These are phyloP conservation scores for Calliopsis andreniformis DNA, from an alignment of 1,140 invertebrate genomes.

Conservation along the genomic window DNA sequence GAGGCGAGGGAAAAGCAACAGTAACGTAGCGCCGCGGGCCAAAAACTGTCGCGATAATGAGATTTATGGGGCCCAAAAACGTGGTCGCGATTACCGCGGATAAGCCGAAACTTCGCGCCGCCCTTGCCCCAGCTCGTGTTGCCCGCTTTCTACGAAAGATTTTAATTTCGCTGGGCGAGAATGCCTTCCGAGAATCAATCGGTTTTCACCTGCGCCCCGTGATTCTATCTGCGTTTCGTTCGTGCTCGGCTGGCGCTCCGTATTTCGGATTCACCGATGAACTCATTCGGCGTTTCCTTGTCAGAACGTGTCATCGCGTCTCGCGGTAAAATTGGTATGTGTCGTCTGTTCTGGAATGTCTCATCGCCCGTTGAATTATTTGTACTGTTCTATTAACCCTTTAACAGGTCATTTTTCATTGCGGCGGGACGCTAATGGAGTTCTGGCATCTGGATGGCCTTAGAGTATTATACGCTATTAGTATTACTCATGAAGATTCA, in stretches of 20 bases:
- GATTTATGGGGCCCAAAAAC: slow-evolving; percentile 66
- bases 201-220: slow-evolving; percentile 2
- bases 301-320: too few relatives aligned
- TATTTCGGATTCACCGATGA: background rate
- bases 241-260: slow-evolving; percentile 3
- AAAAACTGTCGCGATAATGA: slow-evolving; percentile 64
- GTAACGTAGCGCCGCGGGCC: slow-evolving; percentile 50
- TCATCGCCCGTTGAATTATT: too few relatives aligned
- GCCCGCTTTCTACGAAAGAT: slow-evolving; percentile 40
- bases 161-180: slow-evolving; percentile 30
- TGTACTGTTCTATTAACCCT: too few relatives aligned
- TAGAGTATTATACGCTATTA: too few relatives aligned
- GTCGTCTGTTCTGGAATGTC: too few relatives aligned
- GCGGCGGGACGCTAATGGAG: too few relatives aligned
- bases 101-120: slow-evolving; percentile 34
- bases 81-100: slow-evolving; percentile 63
- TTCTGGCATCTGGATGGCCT: too few relatives aligned
- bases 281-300: too few relatives aligned
- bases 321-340: too few relatives aligned
- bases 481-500: too few relatives aligned
- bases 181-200: slow-evolving; percentile 27
- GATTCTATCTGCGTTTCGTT: background rate
- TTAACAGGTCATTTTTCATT: too few relatives aligned
- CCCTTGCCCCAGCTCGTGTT: background rate
- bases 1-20: slow-evolving; percentile 38